phyloP scores from a whole-genome alignment of 2,888 invertebrate species.

The Miltochrista miniata region DNA sequence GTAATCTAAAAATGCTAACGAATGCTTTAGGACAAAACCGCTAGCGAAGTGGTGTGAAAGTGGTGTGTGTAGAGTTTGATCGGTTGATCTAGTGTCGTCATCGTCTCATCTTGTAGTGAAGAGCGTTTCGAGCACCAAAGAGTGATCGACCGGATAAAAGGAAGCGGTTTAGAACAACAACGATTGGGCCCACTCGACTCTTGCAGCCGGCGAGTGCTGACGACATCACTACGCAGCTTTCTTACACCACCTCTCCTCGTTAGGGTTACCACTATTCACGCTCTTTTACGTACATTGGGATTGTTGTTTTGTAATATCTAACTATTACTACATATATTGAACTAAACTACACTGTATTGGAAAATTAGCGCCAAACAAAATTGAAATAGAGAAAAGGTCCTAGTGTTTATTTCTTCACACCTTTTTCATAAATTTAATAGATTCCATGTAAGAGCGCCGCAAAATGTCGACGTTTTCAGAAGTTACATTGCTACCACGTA shows the following conservation, averaged over 20 bases:
- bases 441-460: too few species aligned
- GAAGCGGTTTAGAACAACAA: conserved; percentile 26
- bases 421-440: too few species aligned
- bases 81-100: conserved; percentile 17
- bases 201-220: conserved; percentile 20
- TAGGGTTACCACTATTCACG: conserved; percentile 14
- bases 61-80: conserved; percentile 11
- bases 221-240: conserved; percentile 18
- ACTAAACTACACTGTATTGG: too few species aligned
- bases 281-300: too few species aligned
- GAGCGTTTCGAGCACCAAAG: conserved; percentile 12
- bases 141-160: conserved; percentile 17
- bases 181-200: conserved; percentile 6
- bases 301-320: too few species aligned
- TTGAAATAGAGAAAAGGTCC: too few species aligned
- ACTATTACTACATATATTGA: too few species aligned
- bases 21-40: not conserved
- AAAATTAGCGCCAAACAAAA: too few species aligned
- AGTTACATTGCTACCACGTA: too few species aligned
- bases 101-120: conserved; percentile 17
- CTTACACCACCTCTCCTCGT: conserved; percentile 12
- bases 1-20: too few species aligned
- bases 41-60: conserved; percentile 8
- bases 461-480: too few species aligned
- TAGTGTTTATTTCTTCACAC: too few species aligned